Conservation (phyloP, 2,888 invertebrate species). For the Orthonychiurus folsomi region DNA sequence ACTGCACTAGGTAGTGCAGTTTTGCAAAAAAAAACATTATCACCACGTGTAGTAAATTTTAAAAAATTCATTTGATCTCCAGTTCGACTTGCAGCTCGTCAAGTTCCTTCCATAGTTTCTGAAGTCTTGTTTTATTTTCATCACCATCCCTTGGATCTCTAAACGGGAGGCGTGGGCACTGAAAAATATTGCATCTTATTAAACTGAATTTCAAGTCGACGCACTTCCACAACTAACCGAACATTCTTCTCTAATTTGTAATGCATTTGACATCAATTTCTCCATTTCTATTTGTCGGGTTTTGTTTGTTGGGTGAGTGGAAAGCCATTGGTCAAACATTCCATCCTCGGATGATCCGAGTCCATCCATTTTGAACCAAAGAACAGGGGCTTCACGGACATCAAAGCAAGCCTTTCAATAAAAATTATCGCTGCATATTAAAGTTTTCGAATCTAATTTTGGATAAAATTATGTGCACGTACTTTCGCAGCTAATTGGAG, state of each 20-base stretch:
- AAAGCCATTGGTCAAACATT: slow-evolving; percentile 44
- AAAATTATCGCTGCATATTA: background rate
- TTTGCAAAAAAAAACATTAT: background rate
- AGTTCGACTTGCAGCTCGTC: background rate
- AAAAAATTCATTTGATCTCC: background rate
- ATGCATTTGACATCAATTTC: slow-evolving; percentile 45
- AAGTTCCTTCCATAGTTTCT: background rate
- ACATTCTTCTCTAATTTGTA: slow-evolving; percentile 41
- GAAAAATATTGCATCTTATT: slow-evolving; percentile 8
- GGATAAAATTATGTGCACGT: slow-evolving; percentile 13
- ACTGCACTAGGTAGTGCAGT: too few relatives aligned
- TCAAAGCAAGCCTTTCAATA: slow-evolving; percentile 48
- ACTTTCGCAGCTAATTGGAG: slow-evolving; percentile 52
- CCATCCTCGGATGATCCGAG: slow-evolving; percentile 29
- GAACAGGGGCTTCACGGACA: slow-evolving; percentile 49
- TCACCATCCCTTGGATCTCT: slow-evolving; percentile 27
- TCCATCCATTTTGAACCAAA: slow-evolving; percentile 14
- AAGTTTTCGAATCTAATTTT: background rate
- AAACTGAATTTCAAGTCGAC: background rate
- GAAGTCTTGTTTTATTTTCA: background rate
- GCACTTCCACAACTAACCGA: slow-evolving; percentile 25
- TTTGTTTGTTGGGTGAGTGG: slow-evolving; percentile 51
- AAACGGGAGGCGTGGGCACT: slow-evolving; percentile 39
- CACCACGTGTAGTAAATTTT: background rate
- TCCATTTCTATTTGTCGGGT: slow-evolving; percentile 46